phyloP scores from a whole-genome alignment of 2,888 invertebrate genomes.

The Syrista parreyssii region DNA sequence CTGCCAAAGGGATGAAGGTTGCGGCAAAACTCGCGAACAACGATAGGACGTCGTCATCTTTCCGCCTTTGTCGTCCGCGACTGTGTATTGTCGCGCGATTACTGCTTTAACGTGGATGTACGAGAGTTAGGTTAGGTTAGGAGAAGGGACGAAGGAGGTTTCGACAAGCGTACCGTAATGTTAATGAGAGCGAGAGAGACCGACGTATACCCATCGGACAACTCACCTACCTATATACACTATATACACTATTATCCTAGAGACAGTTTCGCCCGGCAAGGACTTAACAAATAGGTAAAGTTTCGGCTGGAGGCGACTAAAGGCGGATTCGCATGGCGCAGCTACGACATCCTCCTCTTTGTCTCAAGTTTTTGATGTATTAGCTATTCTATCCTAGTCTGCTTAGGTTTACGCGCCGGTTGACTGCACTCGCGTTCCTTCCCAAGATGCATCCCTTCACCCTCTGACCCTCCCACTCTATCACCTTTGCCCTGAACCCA shows the following conservation, averaged over 20 bases:
- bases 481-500: too few relatives aligned
- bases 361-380: conserved; percentile 66
- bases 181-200: too few relatives aligned
- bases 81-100: neutral
- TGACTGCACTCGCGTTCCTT: too few relatives aligned
- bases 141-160: too few relatives aligned
- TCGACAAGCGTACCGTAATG: too few relatives aligned
- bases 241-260: conserved; percentile 52
- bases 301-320: conserved; percentile 48
- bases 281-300: conserved; percentile 67
- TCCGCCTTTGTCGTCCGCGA: neutral
- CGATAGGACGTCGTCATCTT: conserved; percentile 5
- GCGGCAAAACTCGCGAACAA: neutral
- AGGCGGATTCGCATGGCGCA: conserved; percentile 53
- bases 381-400: conserved; percentile 51
- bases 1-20: neutral
- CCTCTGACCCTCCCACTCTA: too few relatives aligned
- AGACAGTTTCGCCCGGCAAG: conserved; percentile 60
- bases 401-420: conserved; percentile 3
- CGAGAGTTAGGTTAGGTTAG: too few relatives aligned
- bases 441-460: too few relatives aligned
- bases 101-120: too few relatives aligned
- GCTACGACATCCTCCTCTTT: conserved; percentile 64
- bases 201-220: too few relatives aligned
- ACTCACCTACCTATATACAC: too few relatives aligned